Evolutionary conservation across 2,113 vertebrate genomes (phyloP).

Genomic region (Caranx melampygus): DNA sequence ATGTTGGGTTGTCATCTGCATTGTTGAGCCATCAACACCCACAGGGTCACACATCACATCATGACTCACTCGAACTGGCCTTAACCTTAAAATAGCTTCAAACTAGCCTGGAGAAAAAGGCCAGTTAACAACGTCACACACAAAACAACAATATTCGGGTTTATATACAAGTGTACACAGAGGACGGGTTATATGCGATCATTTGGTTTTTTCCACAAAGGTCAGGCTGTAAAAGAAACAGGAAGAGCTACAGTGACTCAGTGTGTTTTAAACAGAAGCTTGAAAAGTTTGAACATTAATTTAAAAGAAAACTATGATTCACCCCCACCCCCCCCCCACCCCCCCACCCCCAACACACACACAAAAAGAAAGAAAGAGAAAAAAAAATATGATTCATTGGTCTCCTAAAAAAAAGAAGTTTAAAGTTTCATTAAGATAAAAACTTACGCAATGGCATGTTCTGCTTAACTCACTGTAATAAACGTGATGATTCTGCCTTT

Average conservation of each 20-base stretch:
- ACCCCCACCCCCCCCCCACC: too few species aligned
- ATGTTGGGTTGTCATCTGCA: slow-evolving; percentile 27
- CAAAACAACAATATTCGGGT: neutral
- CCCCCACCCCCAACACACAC: too few species aligned
- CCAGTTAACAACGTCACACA: slow-evolving; percentile 13
- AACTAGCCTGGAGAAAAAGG: slow-evolving; percentile 18
- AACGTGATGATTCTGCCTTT: neutral
- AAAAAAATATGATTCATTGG: neutral
- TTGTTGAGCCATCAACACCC: slow-evolving; percentile 53
- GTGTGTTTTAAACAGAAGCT: neutral
- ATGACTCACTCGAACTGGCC: slow-evolving; percentile 36
- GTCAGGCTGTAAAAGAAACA: neutral
- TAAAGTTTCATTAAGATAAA: neutral
- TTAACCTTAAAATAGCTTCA: slow-evolving; percentile 38
- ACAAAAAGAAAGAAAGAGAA: too few species aligned
- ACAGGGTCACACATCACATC: slow-evolving; percentile 15
- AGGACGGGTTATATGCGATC: neutral
- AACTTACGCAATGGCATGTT: neutral
- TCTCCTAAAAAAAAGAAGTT: neutral
- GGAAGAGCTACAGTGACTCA: neutral
- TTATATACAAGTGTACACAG: neutral
- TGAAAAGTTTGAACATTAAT: neutral
- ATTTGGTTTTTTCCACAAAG: neutral
- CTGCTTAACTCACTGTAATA: neutral
- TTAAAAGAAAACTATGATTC: neutral